These are phyloP conservation scores for Mythimna impura DNA, from an alignment of 2,888 invertebrate genomes.

Conservation along the genomic window DNA sequence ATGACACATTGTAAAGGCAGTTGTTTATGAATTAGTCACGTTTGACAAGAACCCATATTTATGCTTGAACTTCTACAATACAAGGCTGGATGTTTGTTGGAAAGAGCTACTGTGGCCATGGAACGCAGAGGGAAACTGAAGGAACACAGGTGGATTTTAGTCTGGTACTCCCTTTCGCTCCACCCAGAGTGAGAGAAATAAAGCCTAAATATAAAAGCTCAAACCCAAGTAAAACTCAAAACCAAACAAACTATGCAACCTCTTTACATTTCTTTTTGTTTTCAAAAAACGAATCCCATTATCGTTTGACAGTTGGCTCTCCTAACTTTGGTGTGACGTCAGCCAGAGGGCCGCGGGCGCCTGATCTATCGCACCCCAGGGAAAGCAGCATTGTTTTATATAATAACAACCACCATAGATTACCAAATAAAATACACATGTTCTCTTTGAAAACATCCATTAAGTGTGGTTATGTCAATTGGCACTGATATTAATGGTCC, in stretches of 20 bases:
- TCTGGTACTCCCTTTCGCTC: no score
- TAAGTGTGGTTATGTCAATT: slow-evolving; percentile 37
- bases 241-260: background rate
- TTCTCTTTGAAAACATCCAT: slow-evolving; percentile 48
- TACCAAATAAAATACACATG: slow-evolving; percentile 64
- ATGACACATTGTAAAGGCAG: no score
- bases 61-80: no score
- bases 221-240: no score
- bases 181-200: no score
- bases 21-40: no score
- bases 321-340: slow-evolving; percentile 63
- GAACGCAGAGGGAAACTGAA: no score
- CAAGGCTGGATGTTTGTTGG: no score
- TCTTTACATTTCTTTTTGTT: slow-evolving; percentile 2
- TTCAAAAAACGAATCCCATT: slow-evolving; percentile 36
- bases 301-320: slow-evolving; percentile 57
- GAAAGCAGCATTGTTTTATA: slow-evolving; percentile 61
- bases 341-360: slow-evolving; percentile 52
- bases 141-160: no score
- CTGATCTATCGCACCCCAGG: slow-evolving; percentile 71
- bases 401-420: slow-evolving; percentile 62
- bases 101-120: no score
- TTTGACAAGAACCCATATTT: no score
- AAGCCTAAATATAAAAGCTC: no score
- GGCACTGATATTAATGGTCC: slow-evolving; percentile 25